Evolutionary conservation across 2,797 vertebrate genomes (phyloP).

Genomic region (Lepus townsendii): DNA sequence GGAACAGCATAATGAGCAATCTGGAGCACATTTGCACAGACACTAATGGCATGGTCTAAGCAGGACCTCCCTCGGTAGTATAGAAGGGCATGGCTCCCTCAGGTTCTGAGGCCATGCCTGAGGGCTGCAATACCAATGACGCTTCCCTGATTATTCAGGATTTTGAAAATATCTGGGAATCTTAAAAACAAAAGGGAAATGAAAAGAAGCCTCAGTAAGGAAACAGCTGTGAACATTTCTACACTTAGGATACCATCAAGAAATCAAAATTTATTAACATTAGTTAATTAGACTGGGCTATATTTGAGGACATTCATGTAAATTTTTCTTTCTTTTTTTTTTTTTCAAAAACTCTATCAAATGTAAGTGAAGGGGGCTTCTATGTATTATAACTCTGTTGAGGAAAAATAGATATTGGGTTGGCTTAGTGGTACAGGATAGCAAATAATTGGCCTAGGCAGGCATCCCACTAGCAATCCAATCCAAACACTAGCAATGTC

Average conservation of each 20-base stretch:
- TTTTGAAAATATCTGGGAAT: background rate
- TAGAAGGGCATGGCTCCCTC: background rate
- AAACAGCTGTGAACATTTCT: background rate
- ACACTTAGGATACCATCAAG: background rate
- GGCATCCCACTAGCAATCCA: too few relatives aligned
- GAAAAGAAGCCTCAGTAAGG: background rate
- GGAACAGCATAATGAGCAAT: fast-evolving
- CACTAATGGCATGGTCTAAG: fast-evolving
- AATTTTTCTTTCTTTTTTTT: background rate
- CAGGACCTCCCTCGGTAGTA: fast-evolving
- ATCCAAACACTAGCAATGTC: too few relatives aligned
- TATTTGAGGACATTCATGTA: background rate
- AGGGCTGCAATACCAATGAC: fast-evolving
- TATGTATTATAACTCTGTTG: too few relatives aligned
- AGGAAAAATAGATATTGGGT: too few relatives aligned
- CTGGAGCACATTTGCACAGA: too few relatives aligned
- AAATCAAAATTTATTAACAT: background rate
- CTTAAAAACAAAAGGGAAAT: background rate
- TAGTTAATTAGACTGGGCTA: background rate
- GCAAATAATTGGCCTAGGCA: too few relatives aligned
- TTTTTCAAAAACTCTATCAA: background rate
- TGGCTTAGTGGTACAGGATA: too few relatives aligned
- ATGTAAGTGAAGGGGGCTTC: background rate
- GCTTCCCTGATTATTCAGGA: background rate
- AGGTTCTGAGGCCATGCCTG: background rate